Base-by-base conservation (phyloP, 2,797 vertebrate genomes). In the Cyprinella venusta region DNA sequence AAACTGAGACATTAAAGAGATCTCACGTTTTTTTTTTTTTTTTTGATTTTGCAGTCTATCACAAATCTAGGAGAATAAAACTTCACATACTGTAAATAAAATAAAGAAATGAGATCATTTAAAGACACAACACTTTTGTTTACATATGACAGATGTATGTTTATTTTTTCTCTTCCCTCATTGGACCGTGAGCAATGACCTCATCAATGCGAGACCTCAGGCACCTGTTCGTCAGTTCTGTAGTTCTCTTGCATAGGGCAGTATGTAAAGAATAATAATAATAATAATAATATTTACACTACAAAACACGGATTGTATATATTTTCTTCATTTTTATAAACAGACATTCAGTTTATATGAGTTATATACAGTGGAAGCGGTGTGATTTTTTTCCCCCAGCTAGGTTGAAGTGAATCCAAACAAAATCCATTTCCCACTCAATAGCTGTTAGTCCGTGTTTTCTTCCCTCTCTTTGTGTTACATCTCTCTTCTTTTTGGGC, bases 261-360 rank as follows among this genome's bases (percentile, higher is more conserved):
- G 87, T 83, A 79, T n/a, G 65, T 87, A 88, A 75, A 85, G 50
- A 56, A 16, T n/a, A 56, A 56, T 56, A 33, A 72, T 71, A 69
- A 24, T 56, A 33, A 72, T 59, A 59, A 6, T 59, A 59, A 61
- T 59, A 42, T 67, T 83, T 84, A 76, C 69, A 88, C 80, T 88
- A 88, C 85, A 89, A 90, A 89, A 90, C 88, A 91, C 87, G 86
- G 82, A 85, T 70, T 75, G 36, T 80, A 86, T 80, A 86, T 74
- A 83, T 80, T 26, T 80, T 61, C 18, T 79, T 69, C n/a, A 36
- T n/a, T 61, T 85, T 83, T 85, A 83, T 86, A 90, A 83, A 87
- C 87, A 90, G 81, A 87, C 88, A 88, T 89, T 89, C 69, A 69
- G 63, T 86, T 87, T 42, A 83, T 85, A 76, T 84, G 30, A 82